phyloP scores from a whole-genome alignment of 1,140 invertebrate genomes.

The Microplitis demolitor region DNA sequence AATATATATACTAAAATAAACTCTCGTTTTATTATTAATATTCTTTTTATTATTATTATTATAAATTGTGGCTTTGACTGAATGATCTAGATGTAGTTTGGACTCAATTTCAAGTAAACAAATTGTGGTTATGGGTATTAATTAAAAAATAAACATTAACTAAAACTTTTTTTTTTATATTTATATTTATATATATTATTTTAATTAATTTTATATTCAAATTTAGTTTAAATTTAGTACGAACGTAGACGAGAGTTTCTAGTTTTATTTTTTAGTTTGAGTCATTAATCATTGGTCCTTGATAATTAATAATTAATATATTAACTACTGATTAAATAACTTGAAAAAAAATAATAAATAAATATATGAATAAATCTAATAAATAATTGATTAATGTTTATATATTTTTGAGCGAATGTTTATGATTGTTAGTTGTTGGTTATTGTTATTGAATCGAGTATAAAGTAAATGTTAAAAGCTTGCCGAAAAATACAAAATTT shows the following conservation, averaged over 20 bases:
- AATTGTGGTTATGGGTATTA: too few species aligned
- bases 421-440: conserved; percentile 60
- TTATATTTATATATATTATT: too few species aligned
- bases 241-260: not conserved
- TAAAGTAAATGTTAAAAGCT: conserved; percentile 57
- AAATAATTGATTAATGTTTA: conserved; percentile 40
- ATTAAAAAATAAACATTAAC: too few species aligned
- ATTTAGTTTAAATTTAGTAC: not conserved
- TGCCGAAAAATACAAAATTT: conserved; percentile 31
- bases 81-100: too few species aligned
- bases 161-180: too few species aligned
- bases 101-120: too few species aligned
- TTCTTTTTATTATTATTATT: too few species aligned
- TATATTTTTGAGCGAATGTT: conserved; percentile 58
- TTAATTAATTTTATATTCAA: too few species aligned
- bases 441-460: conserved; percentile 60
- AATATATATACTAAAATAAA: too few species aligned
- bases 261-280: conserved; percentile 39
- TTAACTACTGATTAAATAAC: conserved; percentile 30
- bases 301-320: conserved; percentile 31
- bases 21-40: too few species aligned
- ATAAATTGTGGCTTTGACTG: too few species aligned
- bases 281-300: conserved; percentile 40
- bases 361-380: too few species aligned
- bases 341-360: conserved; percentile 48